Conservation (phyloP, 2,888 invertebrate species). For the Barypeithes pellucidus region DNA sequence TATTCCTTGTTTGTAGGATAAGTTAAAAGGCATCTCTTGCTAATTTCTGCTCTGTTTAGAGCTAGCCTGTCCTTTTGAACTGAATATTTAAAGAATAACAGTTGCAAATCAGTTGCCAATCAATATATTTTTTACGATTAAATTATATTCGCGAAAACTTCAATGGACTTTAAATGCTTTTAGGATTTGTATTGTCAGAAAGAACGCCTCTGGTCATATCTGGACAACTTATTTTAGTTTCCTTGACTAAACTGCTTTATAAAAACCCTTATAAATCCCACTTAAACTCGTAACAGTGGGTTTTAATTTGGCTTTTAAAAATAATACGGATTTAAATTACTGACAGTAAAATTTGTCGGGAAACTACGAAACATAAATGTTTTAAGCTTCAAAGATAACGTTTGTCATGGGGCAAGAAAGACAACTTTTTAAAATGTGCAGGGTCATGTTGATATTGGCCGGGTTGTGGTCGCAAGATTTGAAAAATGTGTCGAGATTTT, state of each 20-base stretch:
- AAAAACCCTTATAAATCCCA: conserved; percentile 15
- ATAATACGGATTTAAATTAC: conserved; percentile 19
- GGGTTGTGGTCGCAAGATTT: conserved; percentile 12
- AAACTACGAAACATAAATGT: neutral
- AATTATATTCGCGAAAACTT: too few relatives aligned
- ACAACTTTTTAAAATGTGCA: conserved; percentile 8
- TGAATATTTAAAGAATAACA: too few relatives aligned
- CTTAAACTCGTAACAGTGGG: conserved; percentile 7
- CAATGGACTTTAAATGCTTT: too few relatives aligned
- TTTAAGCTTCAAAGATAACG: neutral
- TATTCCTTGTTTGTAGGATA: too few relatives aligned
- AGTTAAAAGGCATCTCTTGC: too few relatives aligned
- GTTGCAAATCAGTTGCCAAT: too few relatives aligned
- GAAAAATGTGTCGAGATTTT: neutral
- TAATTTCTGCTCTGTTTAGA: too few relatives aligned
- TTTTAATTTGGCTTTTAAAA: conserved; percentile 16
- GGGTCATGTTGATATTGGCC: neutral
- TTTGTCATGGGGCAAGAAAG: neutral
- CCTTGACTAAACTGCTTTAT: conserved; percentile 8
- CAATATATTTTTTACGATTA: too few relatives aligned
- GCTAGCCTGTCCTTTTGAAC: too few relatives aligned
- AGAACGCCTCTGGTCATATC: conserved; percentile 2
- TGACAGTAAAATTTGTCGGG: conserved; percentile 7
- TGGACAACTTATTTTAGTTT: neutral
- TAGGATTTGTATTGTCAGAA: neutral